phyloP scores from a whole-genome alignment of 2,888 invertebrate species.

The Nomada fabriciana region DNA sequence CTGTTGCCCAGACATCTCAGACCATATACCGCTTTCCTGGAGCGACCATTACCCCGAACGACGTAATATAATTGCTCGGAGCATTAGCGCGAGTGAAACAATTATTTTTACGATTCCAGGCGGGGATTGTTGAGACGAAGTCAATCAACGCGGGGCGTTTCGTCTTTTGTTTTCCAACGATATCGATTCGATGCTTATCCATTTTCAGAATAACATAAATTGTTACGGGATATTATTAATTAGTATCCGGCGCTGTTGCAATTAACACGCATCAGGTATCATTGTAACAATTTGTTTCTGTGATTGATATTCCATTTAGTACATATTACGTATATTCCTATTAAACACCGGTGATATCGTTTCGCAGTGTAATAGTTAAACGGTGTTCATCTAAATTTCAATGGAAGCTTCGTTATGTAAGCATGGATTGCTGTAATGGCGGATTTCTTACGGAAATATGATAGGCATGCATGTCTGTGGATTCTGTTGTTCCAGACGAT shows the following conservation, averaged over 20 bases:
- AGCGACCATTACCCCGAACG: neutral
- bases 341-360: no score
- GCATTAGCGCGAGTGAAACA: slow-evolving; percentile 15
- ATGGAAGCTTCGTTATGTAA: neutral
- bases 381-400: neutral
- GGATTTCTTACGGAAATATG: slow-evolving; percentile 10
- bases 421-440: neutral
- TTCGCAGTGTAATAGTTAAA: slow-evolving; percentile 1
- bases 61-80: slow-evolving; percentile 14
- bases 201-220: slow-evolving; percentile 16
- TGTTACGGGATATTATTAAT: slow-evolving; percentile 37
- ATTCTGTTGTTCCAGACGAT: slow-evolving; percentile 13
- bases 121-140: slow-evolving; percentile 12
- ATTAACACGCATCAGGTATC: slow-evolving; percentile 40
- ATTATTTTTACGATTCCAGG: slow-evolving; percentile 30
- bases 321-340: no score
- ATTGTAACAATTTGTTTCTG: slow-evolving; percentile 13
- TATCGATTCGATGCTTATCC: slow-evolving; percentile 17
- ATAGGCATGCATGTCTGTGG: slow-evolving; percentile 6
- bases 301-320: neutral
- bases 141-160: slow-evolving; percentile 17
- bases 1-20: neutral
- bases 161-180: slow-evolving; percentile 21
- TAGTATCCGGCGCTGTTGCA: slow-evolving; percentile 10
- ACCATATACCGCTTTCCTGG: neutral